phyloP scores from a whole-genome alignment of 2,888 invertebrate genomes.

The Lasioglossum lativentre region DNA sequence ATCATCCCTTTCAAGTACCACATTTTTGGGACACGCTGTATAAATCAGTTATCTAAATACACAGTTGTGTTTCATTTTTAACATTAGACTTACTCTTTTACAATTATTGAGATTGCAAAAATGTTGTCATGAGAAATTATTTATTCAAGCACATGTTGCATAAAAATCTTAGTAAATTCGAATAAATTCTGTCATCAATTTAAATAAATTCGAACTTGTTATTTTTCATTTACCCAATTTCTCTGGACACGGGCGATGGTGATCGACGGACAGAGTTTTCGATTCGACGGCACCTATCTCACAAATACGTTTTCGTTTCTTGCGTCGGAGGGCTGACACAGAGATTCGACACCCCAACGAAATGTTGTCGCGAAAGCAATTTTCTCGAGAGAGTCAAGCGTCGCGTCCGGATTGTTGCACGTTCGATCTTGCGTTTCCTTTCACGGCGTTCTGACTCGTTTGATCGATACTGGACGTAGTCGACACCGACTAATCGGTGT shows the following conservation, averaged over 20 bases:
- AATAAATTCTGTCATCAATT: neutral
- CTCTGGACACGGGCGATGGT: slow-evolving; percentile 44
- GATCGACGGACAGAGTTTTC: slow-evolving; percentile 75
- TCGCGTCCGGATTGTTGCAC: slow-evolving; percentile 55
- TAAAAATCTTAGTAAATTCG: neutral
- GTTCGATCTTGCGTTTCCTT: slow-evolving; percentile 59
- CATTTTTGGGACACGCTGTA: no score
- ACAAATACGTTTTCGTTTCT: slow-evolving; percentile 80
- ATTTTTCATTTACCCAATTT: neutral
- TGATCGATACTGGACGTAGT: slow-evolving; percentile 58
- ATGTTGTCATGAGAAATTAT: neutral
- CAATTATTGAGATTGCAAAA: neutral
- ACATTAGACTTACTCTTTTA: neutral
- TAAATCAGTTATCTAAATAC: no score
- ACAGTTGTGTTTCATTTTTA: no score
- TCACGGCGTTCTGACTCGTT: slow-evolving; percentile 35
- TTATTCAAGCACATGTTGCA: neutral
- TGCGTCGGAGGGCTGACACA: slow-evolving; percentile 65
- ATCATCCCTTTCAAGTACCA: no score
- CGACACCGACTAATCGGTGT: slow-evolving; percentile 29
- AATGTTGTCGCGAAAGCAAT: slow-evolving; percentile 76
- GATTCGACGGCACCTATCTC: slow-evolving; percentile 79
- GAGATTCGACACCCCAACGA: slow-evolving; percentile 49
- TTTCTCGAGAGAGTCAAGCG: slow-evolving; percentile 63
- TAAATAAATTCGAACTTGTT: no score